phyloP scores from a whole-genome alignment of 2,113 vertebrate species.

The Podocnemis expansa region DNA sequence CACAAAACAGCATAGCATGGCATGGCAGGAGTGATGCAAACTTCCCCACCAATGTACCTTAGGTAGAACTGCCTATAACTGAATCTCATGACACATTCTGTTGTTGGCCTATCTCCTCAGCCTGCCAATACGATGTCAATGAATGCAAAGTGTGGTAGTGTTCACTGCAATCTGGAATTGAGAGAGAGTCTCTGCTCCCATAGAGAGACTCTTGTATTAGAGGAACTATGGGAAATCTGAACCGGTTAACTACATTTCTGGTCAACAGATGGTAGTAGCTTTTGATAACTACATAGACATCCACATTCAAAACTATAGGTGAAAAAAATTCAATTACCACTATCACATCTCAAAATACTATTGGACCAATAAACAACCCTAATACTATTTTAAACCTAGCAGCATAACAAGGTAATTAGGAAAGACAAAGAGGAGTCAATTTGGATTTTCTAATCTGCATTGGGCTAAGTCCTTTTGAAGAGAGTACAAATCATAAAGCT shows the following conservation, averaged over 20 bases:
- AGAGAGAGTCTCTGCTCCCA: neutral
- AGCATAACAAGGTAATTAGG: neutral
- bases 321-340: neutral
- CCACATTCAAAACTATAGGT: neutral
- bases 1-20: fast-evolving
- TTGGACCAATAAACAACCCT: neutral
- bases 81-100: neutral
- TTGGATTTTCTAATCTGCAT: neutral
- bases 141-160: neutral
- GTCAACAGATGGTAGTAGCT: neutral
- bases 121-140: neutral
- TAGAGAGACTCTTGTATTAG: neutral
- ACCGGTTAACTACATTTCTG: neutral
- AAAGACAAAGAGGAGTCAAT: neutral
- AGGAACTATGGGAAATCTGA: neutral
- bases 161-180: neutral
- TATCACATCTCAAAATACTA: neutral
- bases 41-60: neutral
- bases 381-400: neutral
- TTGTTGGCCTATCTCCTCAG: neutral
- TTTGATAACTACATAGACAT: too few species aligned
- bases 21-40: neutral
- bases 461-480: neutral
- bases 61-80: neutral
- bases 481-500: neutral